phyloP scores from a whole-genome alignment of 2,113 vertebrate genomes.

The Cavia aperea region DNA sequence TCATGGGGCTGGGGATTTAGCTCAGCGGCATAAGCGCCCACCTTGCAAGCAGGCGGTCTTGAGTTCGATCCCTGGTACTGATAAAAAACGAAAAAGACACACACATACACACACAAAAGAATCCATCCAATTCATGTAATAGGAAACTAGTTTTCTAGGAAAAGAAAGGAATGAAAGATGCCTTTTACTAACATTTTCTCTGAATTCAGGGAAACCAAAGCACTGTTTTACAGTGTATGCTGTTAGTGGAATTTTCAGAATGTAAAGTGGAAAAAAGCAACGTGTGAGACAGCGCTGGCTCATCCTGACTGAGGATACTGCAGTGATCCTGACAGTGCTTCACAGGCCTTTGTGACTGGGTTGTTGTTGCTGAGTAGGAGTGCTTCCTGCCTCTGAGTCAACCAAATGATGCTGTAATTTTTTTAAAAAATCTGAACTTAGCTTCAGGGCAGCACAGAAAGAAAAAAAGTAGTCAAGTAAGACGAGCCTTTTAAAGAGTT shows the following conservation, averaged over 20 bases:
- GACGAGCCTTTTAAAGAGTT: not conserved
- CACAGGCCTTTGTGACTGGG: conserved; percentile 15
- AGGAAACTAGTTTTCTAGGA: not conserved
- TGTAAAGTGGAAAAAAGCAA: conserved; percentile 33
- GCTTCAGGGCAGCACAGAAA: not conserved
- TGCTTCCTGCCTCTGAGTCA: not conserved
- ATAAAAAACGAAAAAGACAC: too few relatives aligned
- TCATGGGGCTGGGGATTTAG: not conserved
- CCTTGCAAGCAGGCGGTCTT: too few relatives aligned
- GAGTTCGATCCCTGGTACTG: too few relatives aligned
- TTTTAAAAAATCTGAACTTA: not conserved
- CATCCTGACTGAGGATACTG: not conserved
- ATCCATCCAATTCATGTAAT: not conserved
- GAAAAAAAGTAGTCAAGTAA: not conserved
- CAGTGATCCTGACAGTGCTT: not conserved
- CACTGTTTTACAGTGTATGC: not conserved
- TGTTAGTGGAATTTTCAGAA: not conserved
- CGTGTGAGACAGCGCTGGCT: conserved; percentile 47
- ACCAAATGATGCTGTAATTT: not conserved
- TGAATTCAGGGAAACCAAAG: not conserved
- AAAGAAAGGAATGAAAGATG: not conserved
- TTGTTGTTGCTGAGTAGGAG: accelerated
- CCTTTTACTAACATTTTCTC: not conserved
- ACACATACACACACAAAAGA: not conserved
- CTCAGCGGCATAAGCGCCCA: too few relatives aligned